phyloP scores from a whole-genome alignment of 2,113 vertebrate species.

The Crotalus tigris region DNA sequence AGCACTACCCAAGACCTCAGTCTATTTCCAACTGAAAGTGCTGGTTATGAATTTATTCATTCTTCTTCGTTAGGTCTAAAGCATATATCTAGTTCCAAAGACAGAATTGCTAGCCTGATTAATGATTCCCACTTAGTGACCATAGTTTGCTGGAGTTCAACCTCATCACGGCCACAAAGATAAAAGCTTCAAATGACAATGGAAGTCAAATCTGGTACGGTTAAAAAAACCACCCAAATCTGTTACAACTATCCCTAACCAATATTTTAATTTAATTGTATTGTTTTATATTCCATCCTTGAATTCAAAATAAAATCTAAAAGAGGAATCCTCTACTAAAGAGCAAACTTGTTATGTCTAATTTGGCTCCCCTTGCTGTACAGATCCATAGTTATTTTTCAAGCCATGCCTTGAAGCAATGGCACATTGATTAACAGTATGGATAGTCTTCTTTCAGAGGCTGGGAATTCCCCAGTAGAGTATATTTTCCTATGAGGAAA shows the following conservation, averaged over 20 bases:
- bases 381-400: neutral
- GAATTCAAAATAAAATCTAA: neutral
- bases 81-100: neutral
- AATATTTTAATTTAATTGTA: neutral
- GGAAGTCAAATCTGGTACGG: neutral
- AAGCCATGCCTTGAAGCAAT: neutral
- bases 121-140: neutral
- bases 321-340: neutral
- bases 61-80: neutral
- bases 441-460: neutral
- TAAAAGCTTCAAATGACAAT: neutral
- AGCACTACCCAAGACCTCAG: neutral
- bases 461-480: slow-evolving; percentile 12
- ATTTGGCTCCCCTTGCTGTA: neutral
- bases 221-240: neutral
- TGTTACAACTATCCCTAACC: neutral
- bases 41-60: neutral
- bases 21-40: neutral
- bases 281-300: neutral
- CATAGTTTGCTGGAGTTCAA: neutral
- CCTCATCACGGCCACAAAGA: neutral
- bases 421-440: neutral
- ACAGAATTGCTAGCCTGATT: neutral
- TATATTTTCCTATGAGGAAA: neutral
- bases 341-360: neutral